Evolutionary conservation across 2,113 vertebrate genomes (phyloP), one percentile per base, ranked within the genome.

Genomic region (Chaetodon auriga): DNA sequence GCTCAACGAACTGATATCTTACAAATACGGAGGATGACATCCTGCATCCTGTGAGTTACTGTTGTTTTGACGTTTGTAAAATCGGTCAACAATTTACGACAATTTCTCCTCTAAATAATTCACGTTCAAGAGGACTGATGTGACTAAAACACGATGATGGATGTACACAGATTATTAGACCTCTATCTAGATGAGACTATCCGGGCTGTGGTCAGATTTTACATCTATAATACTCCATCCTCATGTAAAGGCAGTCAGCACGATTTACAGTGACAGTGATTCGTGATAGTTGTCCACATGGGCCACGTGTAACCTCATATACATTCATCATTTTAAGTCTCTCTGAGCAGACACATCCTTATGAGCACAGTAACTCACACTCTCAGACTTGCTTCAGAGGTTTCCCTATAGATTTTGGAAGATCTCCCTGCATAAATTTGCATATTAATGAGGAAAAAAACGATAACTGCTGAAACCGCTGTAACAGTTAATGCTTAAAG

Each of bases 401-500:
- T 63, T 68, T 78, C 30, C 75, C 43, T 62, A n/a, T 43, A 69
- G 58, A 49, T 53, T 73, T 71, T 51, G 5, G 25, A 73, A 58
- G 76, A 81, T 53, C 45, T 54, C 78, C 38, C 53, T 51, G 58
- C 73, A 82, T 75, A 70, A 46, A 85, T 92, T 69, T 87, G 72
- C 73, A 89, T 84, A 82, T 76, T 80, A 84, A 86, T 78, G 53
- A 62, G 5, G 2, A 58, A 48, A 61, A 48, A 61, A 81, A 55
- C 25, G 38, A 84, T 75, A 30, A 51, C 57, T 30, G 63, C 72
- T 72, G 77, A 76, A 81, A 80, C 16, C 51, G 70, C 87, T 80
- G n/a, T 46, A 74, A 53, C n/a, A 23, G 63, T 69, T 49, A 38
- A 36, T 25, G 53, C 48, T 79, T 58, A 30, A 75, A 74, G 61